A percentile compares a stretch with the other conserved stretches of the same genome.
These are phyloP conservation scores for Drosophila hamatofila DNA, from an alignment of 2,888 invertebrate genomes.

Conservation along the genomic window DNA sequence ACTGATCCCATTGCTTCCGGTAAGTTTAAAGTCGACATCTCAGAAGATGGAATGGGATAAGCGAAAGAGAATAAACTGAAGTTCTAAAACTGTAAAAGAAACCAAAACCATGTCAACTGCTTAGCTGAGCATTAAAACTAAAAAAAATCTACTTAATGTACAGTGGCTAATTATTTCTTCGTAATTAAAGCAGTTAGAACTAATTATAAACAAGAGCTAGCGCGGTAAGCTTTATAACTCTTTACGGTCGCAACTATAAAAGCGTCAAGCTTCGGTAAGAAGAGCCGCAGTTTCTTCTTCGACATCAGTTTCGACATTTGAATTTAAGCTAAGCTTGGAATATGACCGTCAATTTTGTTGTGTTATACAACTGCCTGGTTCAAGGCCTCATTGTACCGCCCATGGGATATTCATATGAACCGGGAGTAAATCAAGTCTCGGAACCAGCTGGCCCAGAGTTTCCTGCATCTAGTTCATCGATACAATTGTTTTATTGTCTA, in stretches of 20 bases:
- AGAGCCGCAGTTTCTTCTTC: constrained; percentile 20
- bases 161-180: constrained; percentile 30
- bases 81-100: constrained; percentile 1
- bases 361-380: constrained; percentile 44
- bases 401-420: background rate
- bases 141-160: constrained; percentile 12
- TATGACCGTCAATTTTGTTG: constrained; percentile 36
- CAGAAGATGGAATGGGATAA: constrained; percentile 12
- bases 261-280: constrained; percentile 3
- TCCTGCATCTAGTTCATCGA: background rate
- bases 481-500: constrained; percentile 13
- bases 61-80: background rate
- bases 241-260: constrained; percentile 28
- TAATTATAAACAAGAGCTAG: constrained; percentile 11
- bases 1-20: background rate
- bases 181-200: constrained; percentile 24
- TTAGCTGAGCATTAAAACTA: background rate
- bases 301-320: constrained; percentile 10
- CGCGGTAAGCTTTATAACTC: constrained; percentile 13
- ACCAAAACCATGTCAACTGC: constrained; percentile 4
- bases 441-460: background rate
- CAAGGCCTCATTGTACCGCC: constrained; percentile 25
- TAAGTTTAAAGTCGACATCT: constrained; percentile 7
- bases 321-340: background rate
- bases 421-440: background rate